Evolutionary conservation across 2,797 vertebrate genomes (phyloP).

Genomic region (Urosaurus nigricauda): DNA sequence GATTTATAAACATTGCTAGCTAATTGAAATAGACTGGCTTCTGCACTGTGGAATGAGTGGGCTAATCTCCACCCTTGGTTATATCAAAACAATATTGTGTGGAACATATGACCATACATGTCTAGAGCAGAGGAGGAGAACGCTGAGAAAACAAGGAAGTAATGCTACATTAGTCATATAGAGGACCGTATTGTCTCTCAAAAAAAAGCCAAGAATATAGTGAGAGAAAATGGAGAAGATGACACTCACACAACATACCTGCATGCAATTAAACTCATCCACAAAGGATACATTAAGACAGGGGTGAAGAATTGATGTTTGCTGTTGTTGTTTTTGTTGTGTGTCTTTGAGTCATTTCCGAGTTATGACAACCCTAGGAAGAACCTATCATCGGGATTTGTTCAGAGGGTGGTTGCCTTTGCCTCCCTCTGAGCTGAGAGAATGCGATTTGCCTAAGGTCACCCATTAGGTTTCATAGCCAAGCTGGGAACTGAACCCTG

Average conservation of each 20-base stretch:
- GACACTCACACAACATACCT: neutral
- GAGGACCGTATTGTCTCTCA: neutral
- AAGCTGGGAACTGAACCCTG: too few relatives aligned
- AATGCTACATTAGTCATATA: neutral
- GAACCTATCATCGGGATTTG: too few relatives aligned
- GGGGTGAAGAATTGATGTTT: too few relatives aligned
- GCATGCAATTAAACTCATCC: neutral
- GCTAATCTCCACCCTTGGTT: neutral
- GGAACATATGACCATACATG: neutral
- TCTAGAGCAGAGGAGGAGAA: neutral
- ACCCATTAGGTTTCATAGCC: too few relatives aligned
- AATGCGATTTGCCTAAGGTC: too few relatives aligned
- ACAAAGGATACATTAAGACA: neutral
- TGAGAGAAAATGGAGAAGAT: neutral
- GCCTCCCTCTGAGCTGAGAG: too few relatives aligned
- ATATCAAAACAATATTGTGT: neutral
- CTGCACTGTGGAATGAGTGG: neutral
- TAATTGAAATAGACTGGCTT: neutral
- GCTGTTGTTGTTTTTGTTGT: neutral
- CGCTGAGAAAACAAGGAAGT: neutral
- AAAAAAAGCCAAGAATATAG: neutral
- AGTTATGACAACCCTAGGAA: too few relatives aligned
- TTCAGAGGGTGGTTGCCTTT: too few relatives aligned
- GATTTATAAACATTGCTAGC: neutral
- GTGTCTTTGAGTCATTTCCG: too few relatives aligned